Percentiles rank a stretch among this genome's conserved stretches.
Conservation (phyloP, 2,797 vertebrate genomes). For the Sebastes reedi region DNA sequence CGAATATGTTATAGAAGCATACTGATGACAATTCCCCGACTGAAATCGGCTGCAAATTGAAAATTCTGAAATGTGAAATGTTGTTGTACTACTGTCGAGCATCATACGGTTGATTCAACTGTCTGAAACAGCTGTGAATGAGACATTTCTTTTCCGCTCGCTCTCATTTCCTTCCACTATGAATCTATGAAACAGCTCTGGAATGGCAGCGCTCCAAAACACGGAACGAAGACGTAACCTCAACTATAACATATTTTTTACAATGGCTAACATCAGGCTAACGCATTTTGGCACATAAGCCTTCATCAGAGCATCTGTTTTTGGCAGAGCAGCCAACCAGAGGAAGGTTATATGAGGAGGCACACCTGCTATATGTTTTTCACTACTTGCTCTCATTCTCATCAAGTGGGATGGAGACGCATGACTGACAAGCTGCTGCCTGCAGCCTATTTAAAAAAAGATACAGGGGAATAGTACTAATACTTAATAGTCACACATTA, state of each 20-base stretch:
- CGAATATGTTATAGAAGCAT: conserved; percentile 5
- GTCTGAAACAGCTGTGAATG: conserved; percentile 10
- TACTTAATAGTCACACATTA: background rate
- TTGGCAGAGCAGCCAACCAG: conserved; percentile 60
- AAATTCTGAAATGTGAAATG: background rate
- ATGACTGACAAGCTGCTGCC: conserved; percentile 57
- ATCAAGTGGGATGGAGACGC: conserved; percentile 50
- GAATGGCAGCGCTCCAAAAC: conserved; percentile 53
- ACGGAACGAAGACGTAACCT: conserved; percentile 50
- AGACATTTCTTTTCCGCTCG: conserved; percentile 13
- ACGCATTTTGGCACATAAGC: conserved; percentile 61
- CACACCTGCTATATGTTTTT: conserved; percentile 69
- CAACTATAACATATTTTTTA: conserved; percentile 45
- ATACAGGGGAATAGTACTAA: background rate
- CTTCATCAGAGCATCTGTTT: conserved; percentile 68
- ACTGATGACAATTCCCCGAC: background rate
- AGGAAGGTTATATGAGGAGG: conserved; percentile 58
- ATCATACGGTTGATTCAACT: conserved; percentile 1
- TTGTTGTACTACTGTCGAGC: background rate
- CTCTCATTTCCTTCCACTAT: conserved; percentile 29
- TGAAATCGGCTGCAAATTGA: conserved; percentile 25
- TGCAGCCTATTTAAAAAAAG: conserved; percentile 36
- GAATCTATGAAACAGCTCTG: conserved; percentile 29
- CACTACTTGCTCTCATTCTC: conserved; percentile 61
- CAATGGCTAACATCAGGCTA: conserved; percentile 58